Base-by-base conservation (phyloP, 2,888 invertebrate species). In the Eucera pruinosa region DNA sequence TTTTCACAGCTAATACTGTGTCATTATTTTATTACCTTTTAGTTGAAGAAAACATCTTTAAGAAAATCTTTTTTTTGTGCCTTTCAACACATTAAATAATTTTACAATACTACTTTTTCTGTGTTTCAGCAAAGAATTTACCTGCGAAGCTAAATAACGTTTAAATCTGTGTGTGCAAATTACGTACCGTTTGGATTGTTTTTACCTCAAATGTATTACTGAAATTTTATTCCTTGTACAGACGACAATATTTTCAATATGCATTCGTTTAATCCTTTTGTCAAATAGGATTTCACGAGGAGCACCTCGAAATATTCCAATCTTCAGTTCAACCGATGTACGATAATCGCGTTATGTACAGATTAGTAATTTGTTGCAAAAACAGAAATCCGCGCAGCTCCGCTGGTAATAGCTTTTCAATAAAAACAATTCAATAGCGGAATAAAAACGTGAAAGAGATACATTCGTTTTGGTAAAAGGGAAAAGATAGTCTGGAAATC, bases 321-420 rank as follows among this genome's bases (percentile, higher is more conserved):
- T 70, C 20, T 64, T 39, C 27, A 25, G 20, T 65, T n/a, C 39
- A 39, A 39, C 27, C n/a, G 48, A 55, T 27, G 39, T 13, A 36
- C 47, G 39, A 55, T 61, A 69, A 61, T 60, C 52, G 33, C n/a
- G 25, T 69, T 61, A 45, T 52, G 33, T 25, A 48, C 39, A 47
- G 54, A 25, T 65, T 65, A n/a, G n/a, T n/a, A n/a, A 25, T 45
- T 52, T 64, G 30, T 68, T 65, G 43, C n/a, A 20, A 69, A 30
- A 65, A 25, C 27, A 64, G 36, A 11, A n/a, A 39, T 57, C 20
- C 5, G n/a, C 18, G 18, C 3, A 2, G 25, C 33, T 45, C 20
- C 11, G 2, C 2, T n/a, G 11, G 33, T 15, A 25, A 27, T 23
- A 41, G 36, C 9, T 43, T 41, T 57, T 33, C 15, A 20, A 70